These are phyloP conservation scores for Aphidius colemani DNA, from an alignment of 2,888 invertebrate species.

Conservation along the genomic window DNA sequence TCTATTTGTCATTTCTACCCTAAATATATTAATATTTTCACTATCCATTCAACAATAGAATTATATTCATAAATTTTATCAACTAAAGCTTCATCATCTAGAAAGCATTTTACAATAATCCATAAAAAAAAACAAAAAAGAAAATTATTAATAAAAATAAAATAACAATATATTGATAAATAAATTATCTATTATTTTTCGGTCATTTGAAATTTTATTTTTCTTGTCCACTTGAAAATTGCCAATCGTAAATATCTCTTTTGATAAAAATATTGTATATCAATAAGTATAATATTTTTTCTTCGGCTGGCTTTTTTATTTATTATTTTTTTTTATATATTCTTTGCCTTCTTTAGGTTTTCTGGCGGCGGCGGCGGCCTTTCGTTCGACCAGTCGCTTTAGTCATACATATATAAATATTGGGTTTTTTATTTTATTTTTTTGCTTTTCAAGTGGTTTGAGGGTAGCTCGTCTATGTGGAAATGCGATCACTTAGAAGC, in stretches of 20 bases:
- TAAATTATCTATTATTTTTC: too few species aligned
- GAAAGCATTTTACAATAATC: too few species aligned
- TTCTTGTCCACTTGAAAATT: constrained; percentile 12
- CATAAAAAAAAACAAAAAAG: too few species aligned
- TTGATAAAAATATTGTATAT: constrained; percentile 16
- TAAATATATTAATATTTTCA: too few species aligned
- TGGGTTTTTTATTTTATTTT: background rate
- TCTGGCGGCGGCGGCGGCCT: constrained; percentile 43
- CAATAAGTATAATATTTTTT: constrained; percentile 29
- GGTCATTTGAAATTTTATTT: background rate
- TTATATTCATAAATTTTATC: too few species aligned
- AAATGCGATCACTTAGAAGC: constrained; percentile 60
- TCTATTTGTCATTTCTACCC: background rate
- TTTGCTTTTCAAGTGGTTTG: background rate
- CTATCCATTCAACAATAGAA: too few species aligned
- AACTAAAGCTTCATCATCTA: too few species aligned
- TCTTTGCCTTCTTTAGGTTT: constrained; percentile 13
- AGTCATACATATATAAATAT: background rate
- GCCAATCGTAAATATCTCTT: constrained; percentile 17
- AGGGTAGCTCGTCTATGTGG: constrained; percentile 58
- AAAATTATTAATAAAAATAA: too few species aligned
- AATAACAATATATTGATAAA: too few species aligned
- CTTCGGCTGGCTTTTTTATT: constrained; percentile 19
- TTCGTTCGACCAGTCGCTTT: constrained; percentile 42
- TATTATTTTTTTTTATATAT: background rate